Evolutionary conservation across 2,888 invertebrate species (phyloP).

Genomic region (Amphipyra berbera): DNA sequence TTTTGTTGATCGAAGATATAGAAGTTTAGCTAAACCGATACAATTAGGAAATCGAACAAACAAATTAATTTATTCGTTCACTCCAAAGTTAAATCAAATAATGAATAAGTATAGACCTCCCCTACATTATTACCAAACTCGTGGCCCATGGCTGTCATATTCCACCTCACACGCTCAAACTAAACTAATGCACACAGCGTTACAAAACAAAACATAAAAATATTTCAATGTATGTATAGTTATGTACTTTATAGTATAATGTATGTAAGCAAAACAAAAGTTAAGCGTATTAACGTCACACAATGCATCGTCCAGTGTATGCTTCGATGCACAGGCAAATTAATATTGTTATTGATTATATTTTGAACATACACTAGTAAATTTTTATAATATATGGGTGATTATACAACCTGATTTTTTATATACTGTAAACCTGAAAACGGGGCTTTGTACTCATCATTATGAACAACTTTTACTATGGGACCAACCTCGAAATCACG

Average conservation of each 20-base stretch:
- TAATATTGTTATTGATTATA: slow-evolving; percentile 56
- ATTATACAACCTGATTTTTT: no score
- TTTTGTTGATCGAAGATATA: no score
- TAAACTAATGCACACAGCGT: slow-evolving; percentile 84
- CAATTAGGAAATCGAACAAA: no score
- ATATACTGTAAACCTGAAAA: no score
- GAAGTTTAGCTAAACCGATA: no score
- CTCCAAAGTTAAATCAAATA: no score
- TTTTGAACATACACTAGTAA: slow-evolving; percentile 39
- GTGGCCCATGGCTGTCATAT: slow-evolving; percentile 27
- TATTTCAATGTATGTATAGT: slow-evolving; percentile 53
- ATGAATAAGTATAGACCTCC: neutral
- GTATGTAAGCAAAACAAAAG: slow-evolving; percentile 52
- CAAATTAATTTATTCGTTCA: no score
- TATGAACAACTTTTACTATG: no score
- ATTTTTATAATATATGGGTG: slow-evolving; percentile 32
- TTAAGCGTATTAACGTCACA: slow-evolving; percentile 55
- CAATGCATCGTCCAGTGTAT: slow-evolving; percentile 72
- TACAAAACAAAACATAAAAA: slow-evolving; percentile 77
- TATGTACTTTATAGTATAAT: slow-evolving; percentile 39
- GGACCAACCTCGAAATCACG: no score
- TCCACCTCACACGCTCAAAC: slow-evolving; percentile 70
- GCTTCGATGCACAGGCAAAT: slow-evolving; percentile 73
- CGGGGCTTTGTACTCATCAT: no score
- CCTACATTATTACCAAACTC: neutral